Evolutionary conservation across 2,888 invertebrate genomes (phyloP), one percentile per base, ranked within the genome.

Genomic region (Cryptocephalus moraei): DNA sequence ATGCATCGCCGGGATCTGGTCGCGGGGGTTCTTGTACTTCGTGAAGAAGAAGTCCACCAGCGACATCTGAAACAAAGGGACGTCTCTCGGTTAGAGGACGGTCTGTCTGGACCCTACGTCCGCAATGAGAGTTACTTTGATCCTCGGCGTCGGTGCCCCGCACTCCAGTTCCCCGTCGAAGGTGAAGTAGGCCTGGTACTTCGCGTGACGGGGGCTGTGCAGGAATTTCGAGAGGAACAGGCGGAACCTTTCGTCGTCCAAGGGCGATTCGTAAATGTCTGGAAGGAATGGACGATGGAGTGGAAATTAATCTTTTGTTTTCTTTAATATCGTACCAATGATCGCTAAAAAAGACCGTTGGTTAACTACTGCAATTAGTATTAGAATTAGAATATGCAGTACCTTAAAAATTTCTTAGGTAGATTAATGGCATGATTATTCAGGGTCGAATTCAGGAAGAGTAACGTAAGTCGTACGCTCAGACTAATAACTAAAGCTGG

Each of bases 1-100:
- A 60, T 84, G 80, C 86, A 87, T 87, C 0, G 84, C 86, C 1
- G 84, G 82, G 46, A 87, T 73, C 69, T 86, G 83, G 56, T 82
- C 75, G 33, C 78, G 72, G 0, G 86, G 82, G 1, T 80, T 78
- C 9, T 63, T 50, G 56, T 83, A 82, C 55, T 67, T 73, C 32
- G 68, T 70, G 58, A 84, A 84, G 45, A 71, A 75, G 61, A 86
- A 85, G 49, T 79, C 72, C 56, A 86, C 75, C 12, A 75, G 77
- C 0, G 84, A 74, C 41, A 80, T 64, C 75, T 76, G 57, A 36
- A 69, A 67, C 48, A 11, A 34, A 40, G 33, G 8, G 12, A 49
- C 43, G 31, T 32, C n/a, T n/a, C n/a, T n/a, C 22, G 22, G 22
- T 22, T 22, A 22, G 22, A 22, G 2, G 22, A 22, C 22, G 22